Percentiles rank a stretch among this genome's conserved stretches.
Evolutionary conservation across 2,888 invertebrate species (phyloP).

Genomic region (Sipha maydis): DNA sequence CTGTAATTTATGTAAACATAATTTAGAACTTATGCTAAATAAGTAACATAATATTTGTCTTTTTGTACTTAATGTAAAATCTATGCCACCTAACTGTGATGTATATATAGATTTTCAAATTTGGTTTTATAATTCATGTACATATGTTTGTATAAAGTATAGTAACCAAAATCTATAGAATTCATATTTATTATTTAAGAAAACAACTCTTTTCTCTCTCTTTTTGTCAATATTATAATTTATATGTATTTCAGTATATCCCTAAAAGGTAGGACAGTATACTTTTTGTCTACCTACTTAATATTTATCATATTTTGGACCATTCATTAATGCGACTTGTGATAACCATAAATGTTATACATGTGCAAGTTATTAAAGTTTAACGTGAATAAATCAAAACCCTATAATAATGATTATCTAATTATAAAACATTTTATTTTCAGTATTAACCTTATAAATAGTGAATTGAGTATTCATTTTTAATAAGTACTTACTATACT

Average conservation of each 20-base stretch:
- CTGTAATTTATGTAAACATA: conserved; percentile 6
- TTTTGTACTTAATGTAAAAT: conserved; percentile 49
- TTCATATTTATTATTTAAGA: not conserved
- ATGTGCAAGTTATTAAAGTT: conserved; percentile 28
- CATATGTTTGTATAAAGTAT: conserved; percentile 25
- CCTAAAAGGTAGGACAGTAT: not conserved
- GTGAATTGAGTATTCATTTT: not conserved
- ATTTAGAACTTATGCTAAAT: not conserved
- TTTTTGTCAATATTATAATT: conserved; percentile 25
- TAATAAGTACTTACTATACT: not conserved
- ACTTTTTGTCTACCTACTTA: conserved; percentile 17
- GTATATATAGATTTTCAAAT: conserved; percentile 37
- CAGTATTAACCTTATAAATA: not conserved
- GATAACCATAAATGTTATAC: conserved; percentile 16
- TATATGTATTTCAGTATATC: not conserved
- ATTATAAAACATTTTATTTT: conserved; percentile 7
- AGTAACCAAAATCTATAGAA: not conserved
- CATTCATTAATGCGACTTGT: conserved; percentile 30
- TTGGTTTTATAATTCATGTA: conserved; percentile 30
- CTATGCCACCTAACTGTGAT: conserved; percentile 19
- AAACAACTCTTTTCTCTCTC: not conserved
- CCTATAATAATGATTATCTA: not conserved
- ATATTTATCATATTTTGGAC: conserved; percentile 27
- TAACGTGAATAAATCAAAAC: not conserved
- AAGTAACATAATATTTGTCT: conserved; percentile 11